phyloP scores from a whole-genome alignment of 1,140 invertebrate species.

The Bombus sylvicola region DNA sequence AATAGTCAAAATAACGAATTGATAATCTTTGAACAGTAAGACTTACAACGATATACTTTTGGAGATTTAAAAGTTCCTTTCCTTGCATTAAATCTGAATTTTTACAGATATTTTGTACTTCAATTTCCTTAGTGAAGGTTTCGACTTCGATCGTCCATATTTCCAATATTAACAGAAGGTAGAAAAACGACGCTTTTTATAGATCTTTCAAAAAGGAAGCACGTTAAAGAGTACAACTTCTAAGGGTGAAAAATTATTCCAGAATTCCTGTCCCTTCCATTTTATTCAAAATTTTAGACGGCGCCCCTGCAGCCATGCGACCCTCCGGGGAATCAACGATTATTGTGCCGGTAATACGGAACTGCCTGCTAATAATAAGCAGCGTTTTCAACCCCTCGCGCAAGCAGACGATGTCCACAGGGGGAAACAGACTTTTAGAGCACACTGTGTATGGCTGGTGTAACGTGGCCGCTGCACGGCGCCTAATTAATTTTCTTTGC shows the following conservation, averaged over 20 bases:
- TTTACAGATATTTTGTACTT: too few relatives aligned
- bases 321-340: conserved; percentile 39
- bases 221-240: background rate
- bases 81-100: too few relatives aligned
- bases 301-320: background rate
- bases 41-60: too few relatives aligned
- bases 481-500: conserved; percentile 67
- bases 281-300: conserved; percentile 28
- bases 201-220: background rate
- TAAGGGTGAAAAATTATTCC: background rate
- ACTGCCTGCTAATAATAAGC: conserved; percentile 47
- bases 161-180: background rate
- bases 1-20: background rate
- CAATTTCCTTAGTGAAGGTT: background rate
- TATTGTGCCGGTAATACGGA: conserved; percentile 39
- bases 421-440: conserved; percentile 29
- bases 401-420: conserved; percentile 9
- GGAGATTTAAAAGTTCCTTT: too few relatives aligned
- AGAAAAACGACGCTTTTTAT: background rate
- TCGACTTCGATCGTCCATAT: background rate
- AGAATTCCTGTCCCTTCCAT: background rate
- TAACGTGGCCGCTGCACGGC: background rate
- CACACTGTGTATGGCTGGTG: conserved; percentile 6
- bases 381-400: conserved; percentile 33
- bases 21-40: too few relatives aligned